Conservation (phyloP, 2,113 vertebrate genomes). For the Scatophagus argus region DNA sequence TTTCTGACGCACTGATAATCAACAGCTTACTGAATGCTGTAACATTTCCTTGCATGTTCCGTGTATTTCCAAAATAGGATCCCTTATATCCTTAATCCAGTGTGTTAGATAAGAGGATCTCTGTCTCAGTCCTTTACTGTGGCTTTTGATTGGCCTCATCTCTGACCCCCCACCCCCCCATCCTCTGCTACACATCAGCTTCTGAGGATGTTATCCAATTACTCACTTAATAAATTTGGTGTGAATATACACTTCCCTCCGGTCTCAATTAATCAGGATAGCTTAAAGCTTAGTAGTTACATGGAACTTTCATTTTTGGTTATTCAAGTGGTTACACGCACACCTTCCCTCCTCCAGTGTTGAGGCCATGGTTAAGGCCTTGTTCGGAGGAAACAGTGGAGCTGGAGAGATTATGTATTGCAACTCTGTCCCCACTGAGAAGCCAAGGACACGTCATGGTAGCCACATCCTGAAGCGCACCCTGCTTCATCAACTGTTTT, state of each 20-base stretch:
- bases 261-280: background rate
- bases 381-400: too few species aligned
- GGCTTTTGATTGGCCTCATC: constrained; percentile 47
- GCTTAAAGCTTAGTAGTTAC: background rate
- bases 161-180: background rate
- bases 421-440: too few species aligned
- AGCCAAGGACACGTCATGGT: too few species aligned
- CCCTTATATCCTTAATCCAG: constrained; percentile 62
- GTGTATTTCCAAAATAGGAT: constrained; percentile 52
- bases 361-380: too few species aligned
- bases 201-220: constrained; percentile 19
- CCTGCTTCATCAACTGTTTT: too few species aligned
- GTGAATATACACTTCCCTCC: background rate
- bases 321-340: too few species aligned
- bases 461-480: too few species aligned
- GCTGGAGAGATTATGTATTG: too few species aligned
- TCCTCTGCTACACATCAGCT: constrained; percentile 15
- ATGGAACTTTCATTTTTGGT: too few species aligned
- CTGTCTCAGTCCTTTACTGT: constrained; percentile 27
- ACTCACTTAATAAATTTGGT: background rate
- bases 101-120: constrained; percentile 66
- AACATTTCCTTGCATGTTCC: constrained; percentile 11
- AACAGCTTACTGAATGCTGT: background rate
- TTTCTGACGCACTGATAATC: background rate
- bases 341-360: too few species aligned